Evolutionary conservation across 2,113 vertebrate species (phyloP).

Genomic region (Podarcis cretensis): DNA sequence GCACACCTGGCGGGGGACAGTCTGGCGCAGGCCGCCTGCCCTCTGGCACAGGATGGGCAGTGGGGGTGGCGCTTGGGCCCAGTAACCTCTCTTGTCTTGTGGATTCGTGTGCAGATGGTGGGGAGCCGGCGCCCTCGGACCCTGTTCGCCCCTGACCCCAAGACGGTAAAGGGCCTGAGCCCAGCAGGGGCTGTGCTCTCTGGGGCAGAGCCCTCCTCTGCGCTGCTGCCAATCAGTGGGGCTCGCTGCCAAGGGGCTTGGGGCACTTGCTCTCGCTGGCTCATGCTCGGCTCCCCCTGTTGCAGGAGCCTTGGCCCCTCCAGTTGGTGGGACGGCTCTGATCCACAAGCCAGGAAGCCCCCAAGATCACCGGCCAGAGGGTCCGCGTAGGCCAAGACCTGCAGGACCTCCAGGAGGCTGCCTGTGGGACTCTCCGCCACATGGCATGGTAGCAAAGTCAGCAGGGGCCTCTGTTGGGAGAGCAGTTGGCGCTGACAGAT

Average conservation of each 20-base stretch:
- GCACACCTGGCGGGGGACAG: neutral
- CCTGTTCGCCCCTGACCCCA: conserved; percentile 69
- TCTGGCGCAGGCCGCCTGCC: neutral
- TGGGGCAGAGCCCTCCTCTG: neutral
- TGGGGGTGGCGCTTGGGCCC: neutral
- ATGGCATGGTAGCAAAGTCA: neutral
- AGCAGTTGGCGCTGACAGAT: neutral
- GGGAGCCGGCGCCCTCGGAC: conserved; percentile 74
- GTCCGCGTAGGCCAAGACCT: too few relatives aligned
- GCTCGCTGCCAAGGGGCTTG: neutral
- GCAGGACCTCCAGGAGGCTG: neutral
- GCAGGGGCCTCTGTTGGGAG: neutral
- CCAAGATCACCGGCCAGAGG: too few relatives aligned
- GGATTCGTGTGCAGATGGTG: conserved; percentile 79
- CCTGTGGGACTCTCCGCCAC: neutral
- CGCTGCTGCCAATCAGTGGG: neutral
- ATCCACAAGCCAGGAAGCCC: too few relatives aligned
- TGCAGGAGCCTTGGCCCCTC: neutral
- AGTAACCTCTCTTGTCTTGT: conserved; percentile 58
- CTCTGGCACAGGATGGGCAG: fast-evolving
- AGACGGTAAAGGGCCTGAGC: conserved; percentile 59
- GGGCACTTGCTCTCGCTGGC: neutral
- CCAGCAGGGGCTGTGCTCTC: neutral
- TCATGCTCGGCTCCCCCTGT: too few relatives aligned
- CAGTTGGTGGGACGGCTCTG: too few relatives aligned